Conservation (phyloP, 2,797 vertebrate genomes). For the Gorsachius magnificus region DNA sequence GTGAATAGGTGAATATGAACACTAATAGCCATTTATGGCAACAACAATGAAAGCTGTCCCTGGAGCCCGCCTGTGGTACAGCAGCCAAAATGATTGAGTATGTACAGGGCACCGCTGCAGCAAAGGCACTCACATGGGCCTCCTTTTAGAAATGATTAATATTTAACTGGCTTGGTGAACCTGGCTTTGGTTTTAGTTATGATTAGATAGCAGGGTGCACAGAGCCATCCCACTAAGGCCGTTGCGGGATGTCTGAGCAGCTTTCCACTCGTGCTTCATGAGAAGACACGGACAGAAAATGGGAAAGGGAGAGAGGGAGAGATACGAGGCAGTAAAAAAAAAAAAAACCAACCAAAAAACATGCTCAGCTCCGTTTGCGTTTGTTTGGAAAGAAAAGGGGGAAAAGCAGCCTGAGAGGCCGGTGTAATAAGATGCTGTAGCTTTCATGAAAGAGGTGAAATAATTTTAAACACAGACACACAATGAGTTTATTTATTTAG, state of each 20-base stretch:
- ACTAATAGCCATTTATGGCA: slow-evolving; percentile 66
- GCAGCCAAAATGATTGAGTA: slow-evolving; percentile 67
- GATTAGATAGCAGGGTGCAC: slow-evolving; percentile 61
- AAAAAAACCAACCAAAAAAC: background rate
- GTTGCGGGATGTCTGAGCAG: background rate
- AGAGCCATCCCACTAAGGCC: slow-evolving; percentile 19
- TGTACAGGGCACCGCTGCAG: slow-evolving; percentile 48
- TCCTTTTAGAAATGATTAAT: slow-evolving; percentile 72
- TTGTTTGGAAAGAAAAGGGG: slow-evolving; percentile 69
- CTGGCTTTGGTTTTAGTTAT: slow-evolving; percentile 62
- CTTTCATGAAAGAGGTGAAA: slow-evolving; percentile 83
- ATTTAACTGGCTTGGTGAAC: slow-evolving; percentile 73
- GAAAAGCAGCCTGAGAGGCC: slow-evolving; percentile 67
- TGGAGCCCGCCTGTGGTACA: slow-evolving; percentile 35
- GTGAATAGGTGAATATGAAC: slow-evolving; percentile 23
- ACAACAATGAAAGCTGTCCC: slow-evolving; percentile 64
- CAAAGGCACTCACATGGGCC: slow-evolving; percentile 60
- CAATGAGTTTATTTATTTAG: slow-evolving; percentile 96
- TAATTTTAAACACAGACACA: slow-evolving; percentile 88
- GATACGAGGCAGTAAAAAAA: slow-evolving; percentile 18
- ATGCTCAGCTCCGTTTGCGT: slow-evolving; percentile 64
- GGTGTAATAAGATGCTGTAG: slow-evolving; percentile 76
- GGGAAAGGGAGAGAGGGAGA: background rate
- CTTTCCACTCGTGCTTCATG: background rate
- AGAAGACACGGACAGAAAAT: background rate